Percentiles rank a stretch among this genome's conserved stretches.
Evolutionary conservation across 2,797 vertebrate genomes (phyloP).

Genomic region (Chaetodon trifasciatus): DNA sequence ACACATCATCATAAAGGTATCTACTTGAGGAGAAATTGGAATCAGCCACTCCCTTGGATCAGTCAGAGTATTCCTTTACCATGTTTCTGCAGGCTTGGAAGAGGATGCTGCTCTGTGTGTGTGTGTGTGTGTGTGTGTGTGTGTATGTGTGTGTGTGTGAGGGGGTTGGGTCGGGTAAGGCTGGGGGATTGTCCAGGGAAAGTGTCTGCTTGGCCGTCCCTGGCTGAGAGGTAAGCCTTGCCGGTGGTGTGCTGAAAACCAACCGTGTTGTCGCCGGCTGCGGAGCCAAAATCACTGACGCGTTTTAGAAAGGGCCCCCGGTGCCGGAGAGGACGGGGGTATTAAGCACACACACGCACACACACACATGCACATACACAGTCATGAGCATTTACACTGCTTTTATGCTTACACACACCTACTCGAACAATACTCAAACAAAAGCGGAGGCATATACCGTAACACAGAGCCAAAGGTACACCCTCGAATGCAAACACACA

Average conservation of each 20-base stretch:
- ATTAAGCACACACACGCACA: slow-evolving; percentile 59
- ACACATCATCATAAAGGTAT: slow-evolving; percentile 59
- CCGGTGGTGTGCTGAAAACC: slow-evolving; percentile 73
- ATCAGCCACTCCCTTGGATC: slow-evolving; percentile 60
- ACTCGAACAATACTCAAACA: slow-evolving; percentile 76
- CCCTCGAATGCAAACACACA: slow-evolving; percentile 46
- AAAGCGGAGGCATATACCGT: slow-evolving; percentile 74
- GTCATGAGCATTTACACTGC: slow-evolving; percentile 47
- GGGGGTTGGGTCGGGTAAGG: slow-evolving; percentile 23
- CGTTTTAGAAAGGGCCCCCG: slow-evolving; percentile 63
- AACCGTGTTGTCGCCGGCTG: slow-evolving; percentile 55
- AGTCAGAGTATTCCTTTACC: slow-evolving; percentile 64
- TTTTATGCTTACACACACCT: slow-evolving; percentile 61
- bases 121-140: slow-evolving; percentile 27
- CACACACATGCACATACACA: slow-evolving; percentile 44
- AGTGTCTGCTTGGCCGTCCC: slow-evolving; percentile 76
- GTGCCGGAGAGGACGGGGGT: slow-evolving; percentile 68
- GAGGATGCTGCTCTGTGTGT: slow-evolving; percentile 42
- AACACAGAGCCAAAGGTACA: slow-evolving; percentile 77
- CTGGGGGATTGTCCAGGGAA: slow-evolving; percentile 69
- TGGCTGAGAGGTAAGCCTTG: slow-evolving; percentile 70
- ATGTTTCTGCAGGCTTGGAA: slow-evolving; percentile 63
- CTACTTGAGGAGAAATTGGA: slow-evolving; percentile 64
- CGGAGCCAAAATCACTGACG: slow-evolving; percentile 72
- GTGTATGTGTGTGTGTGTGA: not conserved